Evolutionary conservation across 2,113 vertebrate genomes (phyloP).

Genomic region (Hiodon tergisus): DNA sequence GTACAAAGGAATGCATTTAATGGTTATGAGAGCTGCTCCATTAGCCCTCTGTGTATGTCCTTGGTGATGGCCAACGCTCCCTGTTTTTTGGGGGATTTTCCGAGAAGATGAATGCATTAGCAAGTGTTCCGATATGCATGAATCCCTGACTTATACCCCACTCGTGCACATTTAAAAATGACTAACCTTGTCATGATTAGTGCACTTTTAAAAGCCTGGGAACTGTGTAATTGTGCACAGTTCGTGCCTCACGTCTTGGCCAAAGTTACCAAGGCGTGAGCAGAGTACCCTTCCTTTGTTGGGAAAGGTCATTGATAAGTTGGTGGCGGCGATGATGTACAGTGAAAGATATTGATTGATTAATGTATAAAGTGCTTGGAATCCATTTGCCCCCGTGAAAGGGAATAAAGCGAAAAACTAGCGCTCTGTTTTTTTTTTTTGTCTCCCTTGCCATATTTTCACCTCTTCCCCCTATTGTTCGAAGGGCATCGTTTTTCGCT

Average conservation of each 20-base stretch:
- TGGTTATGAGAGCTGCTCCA: constrained; percentile 36
- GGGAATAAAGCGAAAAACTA: constrained; percentile 79
- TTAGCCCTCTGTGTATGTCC: constrained; percentile 34
- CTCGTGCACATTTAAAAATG: constrained; percentile 66
- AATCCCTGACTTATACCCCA: constrained; percentile 32
- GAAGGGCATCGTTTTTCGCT: constrained; percentile 82
- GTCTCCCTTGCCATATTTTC: constrained; percentile 81
- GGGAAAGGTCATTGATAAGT: constrained; percentile 99
- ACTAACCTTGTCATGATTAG: constrained; percentile 75
- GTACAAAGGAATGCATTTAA: constrained; percentile 43
- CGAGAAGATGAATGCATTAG: background rate
- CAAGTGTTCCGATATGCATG: constrained; percentile 1
- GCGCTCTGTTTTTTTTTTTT: constrained; percentile 43
- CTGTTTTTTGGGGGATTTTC: background rate
- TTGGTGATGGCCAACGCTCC: constrained; percentile 33
- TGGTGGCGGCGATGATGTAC: constrained; percentile 91
- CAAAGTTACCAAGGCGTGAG: constrained; percentile 88
- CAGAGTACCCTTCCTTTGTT: constrained; percentile 92
- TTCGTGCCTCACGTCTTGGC: constrained; percentile 61
- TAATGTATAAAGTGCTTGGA: constrained; percentile 99
- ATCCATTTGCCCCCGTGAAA: constrained; percentile 98
- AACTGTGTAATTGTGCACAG: constrained; percentile 82
- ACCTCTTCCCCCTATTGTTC: constrained; percentile 89
- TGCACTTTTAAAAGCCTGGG: constrained; percentile 70
- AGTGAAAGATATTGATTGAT: constrained; percentile 99